These are phyloP conservation scores for Luscinia megarhynchos DNA, from an alignment of 2,797 vertebrate species.

Conservation along the genomic window DNA sequence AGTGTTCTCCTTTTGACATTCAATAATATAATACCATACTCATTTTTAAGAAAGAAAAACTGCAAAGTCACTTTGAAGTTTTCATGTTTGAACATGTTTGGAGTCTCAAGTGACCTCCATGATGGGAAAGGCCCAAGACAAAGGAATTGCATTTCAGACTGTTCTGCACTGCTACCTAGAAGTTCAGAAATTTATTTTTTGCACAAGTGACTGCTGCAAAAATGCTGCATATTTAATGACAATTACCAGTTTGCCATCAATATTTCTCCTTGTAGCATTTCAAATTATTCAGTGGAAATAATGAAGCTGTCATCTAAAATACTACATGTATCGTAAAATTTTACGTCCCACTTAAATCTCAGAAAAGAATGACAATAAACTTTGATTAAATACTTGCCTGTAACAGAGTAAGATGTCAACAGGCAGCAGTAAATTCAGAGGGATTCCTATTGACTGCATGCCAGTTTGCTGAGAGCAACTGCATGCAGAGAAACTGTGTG, in stretches of 20 bases:
- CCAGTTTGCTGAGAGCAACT: constrained; percentile 63
- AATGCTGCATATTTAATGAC: constrained; percentile 66
- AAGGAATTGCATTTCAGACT: not conserved
- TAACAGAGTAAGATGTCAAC: constrained; percentile 70
- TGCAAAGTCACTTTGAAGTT: not conserved
- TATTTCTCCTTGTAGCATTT: constrained; percentile 66
- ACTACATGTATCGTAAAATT: constrained; percentile 71
- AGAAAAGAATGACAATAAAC: constrained; percentile 78
- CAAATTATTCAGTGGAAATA: constrained; percentile 72
- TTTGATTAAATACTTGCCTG: constrained; percentile 75
- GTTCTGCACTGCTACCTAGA: not conserved
- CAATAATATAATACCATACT: not conserved
- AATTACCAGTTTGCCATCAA: constrained; percentile 66
- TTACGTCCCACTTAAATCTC: constrained; percentile 77
- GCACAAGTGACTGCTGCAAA: constrained; percentile 34
- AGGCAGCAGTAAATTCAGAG: constrained; percentile 63
- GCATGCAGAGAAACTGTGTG: constrained; percentile 14
- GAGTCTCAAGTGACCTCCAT: not conserved
- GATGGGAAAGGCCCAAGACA: not conserved
- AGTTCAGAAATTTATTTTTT: constrained; percentile 18
- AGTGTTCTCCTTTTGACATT: not conserved
- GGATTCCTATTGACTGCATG: constrained; percentile 64
- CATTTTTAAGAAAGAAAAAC: not conserved
- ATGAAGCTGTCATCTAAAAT: constrained; percentile 76
- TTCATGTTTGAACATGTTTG: not conserved